Evolutionary conservation across 2,113 vertebrate genomes (phyloP), one percentile per base, ranked within the genome.

Genomic region (Morone saxatilis): DNA sequence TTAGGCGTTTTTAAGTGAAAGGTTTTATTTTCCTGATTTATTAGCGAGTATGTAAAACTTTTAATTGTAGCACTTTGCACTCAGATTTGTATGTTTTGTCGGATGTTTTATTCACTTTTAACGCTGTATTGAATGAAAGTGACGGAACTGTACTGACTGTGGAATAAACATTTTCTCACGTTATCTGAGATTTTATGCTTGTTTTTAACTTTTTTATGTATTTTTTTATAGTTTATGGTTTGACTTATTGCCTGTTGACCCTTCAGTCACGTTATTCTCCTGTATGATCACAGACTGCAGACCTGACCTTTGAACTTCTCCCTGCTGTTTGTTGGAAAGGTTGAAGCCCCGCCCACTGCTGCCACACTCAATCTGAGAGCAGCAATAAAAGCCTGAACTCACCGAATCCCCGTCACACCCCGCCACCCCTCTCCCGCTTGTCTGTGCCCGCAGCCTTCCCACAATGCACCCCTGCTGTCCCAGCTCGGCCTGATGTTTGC

Each of bases 391-490:
- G 31, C 3, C 31, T 31, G 31, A 61, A 43, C 69, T 7, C 41
- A 43, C 9, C 41, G 41, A 43, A 40, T 36, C 43, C 69, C 67
- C 1, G 20, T 60, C 72, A 48, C 68, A 31, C 40, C 68, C 56
- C 6, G 12, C 17, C 65, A 14, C 60, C 54, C 69, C 36, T 14
- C 65, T 36, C 73, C 63, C 67, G 41, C 78, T 70, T 59, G 51
- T 62, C 80, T 83, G 88, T 75, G 82, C 82, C 82, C 85, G 20
- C 74, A 68, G 71, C 51, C 73, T 63, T 56, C 86, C 86, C 78
- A 91, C 81, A 89, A 88, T 91, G 86, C 81, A 88, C 65, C 86
- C 43, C 84, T 85, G 84, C 91, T 84, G 83, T 80, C 85, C 75
- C 72, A 12, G 65, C 38, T 51, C 40, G 0, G 69, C 67, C 60